phyloP scores from a whole-genome alignment of 35 echinoderm and acorn worm species.

The Patiria miniata region DNA sequence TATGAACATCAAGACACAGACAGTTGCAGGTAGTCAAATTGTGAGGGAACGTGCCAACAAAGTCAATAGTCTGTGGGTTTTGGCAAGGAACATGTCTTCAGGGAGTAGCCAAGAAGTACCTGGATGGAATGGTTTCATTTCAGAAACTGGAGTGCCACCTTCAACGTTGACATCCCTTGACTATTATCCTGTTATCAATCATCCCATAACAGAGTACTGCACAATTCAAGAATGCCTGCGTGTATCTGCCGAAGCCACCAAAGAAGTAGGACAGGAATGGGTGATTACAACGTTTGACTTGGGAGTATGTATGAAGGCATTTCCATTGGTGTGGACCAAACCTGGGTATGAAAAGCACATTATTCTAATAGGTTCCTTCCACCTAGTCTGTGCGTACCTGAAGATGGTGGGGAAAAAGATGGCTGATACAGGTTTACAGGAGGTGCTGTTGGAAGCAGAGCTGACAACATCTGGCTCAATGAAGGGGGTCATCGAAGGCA shows the following conservation, averaged over 20 bases:
- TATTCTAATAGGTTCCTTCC: constrained; percentile 58
- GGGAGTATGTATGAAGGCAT: constrained; percentile 78
- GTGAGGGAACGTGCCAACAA: background rate
- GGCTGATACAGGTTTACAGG: constrained; percentile 34
- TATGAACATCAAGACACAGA: constrained; percentile 4
- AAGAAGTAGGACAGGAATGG: constrained; percentile 77
- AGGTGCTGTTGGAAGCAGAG: constrained; percentile 57
- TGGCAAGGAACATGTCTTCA: background rate
- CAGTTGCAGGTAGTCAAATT: background rate
- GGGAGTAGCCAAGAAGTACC: constrained; percentile 45
- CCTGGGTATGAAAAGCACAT: background rate
- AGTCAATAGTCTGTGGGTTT: constrained; percentile 11
- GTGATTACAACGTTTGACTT: constrained; percentile 78
- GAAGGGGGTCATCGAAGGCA: constrained; percentile 30
- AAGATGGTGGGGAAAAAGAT: constrained; percentile 79
- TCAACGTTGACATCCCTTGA: constrained; percentile 51
- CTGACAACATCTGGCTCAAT: constrained; percentile 50
- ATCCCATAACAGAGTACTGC: constrained; percentile 62
- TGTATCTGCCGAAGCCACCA: constrained; percentile 46
- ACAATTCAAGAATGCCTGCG: constrained; percentile 50
- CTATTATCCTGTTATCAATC: constrained; percentile 76
- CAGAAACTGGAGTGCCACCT: constrained; percentile 56
- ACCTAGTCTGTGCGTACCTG: constrained; percentile 53
- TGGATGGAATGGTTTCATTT: constrained; percentile 69
- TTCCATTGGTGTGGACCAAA: constrained; percentile 58